A percentile compares a stretch with the other conserved stretches of the same genome.
phyloP scores from a whole-genome alignment of 2,797 vertebrate genomes.

The Vespertilio murinus region DNA sequence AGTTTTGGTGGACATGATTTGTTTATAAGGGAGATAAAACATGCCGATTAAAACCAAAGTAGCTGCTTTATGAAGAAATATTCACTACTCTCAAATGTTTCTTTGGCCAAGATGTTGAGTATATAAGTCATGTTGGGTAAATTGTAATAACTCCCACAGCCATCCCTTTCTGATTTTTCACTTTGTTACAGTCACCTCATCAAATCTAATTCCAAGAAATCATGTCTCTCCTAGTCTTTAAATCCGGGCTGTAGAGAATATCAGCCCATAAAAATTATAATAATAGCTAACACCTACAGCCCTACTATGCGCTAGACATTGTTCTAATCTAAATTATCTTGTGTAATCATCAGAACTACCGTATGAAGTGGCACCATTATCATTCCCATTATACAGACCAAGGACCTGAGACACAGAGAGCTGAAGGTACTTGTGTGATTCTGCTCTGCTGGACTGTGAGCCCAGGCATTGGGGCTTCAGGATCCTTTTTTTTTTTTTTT shows the following conservation, averaged over 20 bases:
- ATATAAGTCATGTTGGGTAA: neutral
- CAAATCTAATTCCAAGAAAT: constrained; percentile 36
- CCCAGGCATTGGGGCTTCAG: neutral
- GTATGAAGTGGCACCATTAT: neutral
- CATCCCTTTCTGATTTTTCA: neutral
- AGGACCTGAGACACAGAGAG: neutral
- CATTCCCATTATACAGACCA: neutral
- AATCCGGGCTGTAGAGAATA: neutral
- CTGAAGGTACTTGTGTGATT: neutral
- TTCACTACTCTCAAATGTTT: constrained; percentile 32
- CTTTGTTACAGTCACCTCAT: constrained; percentile 7
- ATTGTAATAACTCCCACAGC: neutral
- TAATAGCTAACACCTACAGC: neutral
- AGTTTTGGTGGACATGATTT: constrained; percentile 58
- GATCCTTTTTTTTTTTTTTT: neutral
- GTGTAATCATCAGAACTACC: neutral
- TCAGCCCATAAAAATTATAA: neutral
- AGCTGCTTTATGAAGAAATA: constrained; percentile 47
- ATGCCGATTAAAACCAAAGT: constrained; percentile 58
- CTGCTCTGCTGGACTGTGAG: neutral
- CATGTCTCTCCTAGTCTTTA: neutral
- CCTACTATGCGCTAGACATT: neutral
- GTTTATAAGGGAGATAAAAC: constrained; percentile 61
- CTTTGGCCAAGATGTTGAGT: neutral
- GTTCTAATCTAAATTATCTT: neutral